phyloP scores from a whole-genome alignment of 2,888 invertebrate genomes.

The Dryococelus australis region DNA sequence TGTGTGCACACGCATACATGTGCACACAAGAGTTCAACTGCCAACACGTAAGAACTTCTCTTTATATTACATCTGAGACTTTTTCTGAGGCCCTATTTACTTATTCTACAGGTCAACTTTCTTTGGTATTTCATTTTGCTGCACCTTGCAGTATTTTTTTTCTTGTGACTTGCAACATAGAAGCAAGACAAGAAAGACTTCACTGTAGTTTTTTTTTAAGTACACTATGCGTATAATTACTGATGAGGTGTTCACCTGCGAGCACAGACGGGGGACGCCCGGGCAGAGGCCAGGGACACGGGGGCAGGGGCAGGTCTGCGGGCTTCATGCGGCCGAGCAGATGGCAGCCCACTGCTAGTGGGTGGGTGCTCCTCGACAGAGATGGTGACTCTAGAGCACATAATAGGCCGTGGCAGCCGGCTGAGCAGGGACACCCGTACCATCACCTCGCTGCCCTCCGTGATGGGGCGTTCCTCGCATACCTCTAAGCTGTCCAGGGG shows the following conservation, averaged over 20 bases:
- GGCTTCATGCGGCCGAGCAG: conserved; percentile 22
- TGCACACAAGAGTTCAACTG: too few species aligned
- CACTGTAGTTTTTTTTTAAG: too few species aligned
- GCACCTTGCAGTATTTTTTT: too few species aligned
- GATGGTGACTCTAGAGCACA: conserved; percentile 69
- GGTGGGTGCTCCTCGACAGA: conserved; percentile 67
- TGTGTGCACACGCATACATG: too few species aligned
- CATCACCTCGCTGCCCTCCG: conserved; percentile 67
- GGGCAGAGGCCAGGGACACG: not conserved
- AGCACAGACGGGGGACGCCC: not conserved
- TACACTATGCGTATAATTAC: too few species aligned
- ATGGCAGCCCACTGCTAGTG: conserved; percentile 53
- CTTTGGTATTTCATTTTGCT: too few species aligned
- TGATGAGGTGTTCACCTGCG: not conserved
- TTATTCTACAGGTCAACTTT: too few species aligned
- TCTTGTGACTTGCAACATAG: too few species aligned
- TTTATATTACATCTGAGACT: too few species aligned
- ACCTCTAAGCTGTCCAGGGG: conserved; percentile 64
- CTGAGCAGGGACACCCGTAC: conserved; percentile 66
- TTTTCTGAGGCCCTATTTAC: too few species aligned
- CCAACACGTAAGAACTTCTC: too few species aligned
- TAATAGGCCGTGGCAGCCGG: conserved; percentile 70
- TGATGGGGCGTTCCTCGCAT: conserved; percentile 60
- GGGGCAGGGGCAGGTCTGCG: not conserved
- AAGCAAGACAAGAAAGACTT: too few species aligned